Evolutionary conservation across 2,113 vertebrate species (phyloP).

Genomic region (Myrmecophaga tridactyla): DNA sequence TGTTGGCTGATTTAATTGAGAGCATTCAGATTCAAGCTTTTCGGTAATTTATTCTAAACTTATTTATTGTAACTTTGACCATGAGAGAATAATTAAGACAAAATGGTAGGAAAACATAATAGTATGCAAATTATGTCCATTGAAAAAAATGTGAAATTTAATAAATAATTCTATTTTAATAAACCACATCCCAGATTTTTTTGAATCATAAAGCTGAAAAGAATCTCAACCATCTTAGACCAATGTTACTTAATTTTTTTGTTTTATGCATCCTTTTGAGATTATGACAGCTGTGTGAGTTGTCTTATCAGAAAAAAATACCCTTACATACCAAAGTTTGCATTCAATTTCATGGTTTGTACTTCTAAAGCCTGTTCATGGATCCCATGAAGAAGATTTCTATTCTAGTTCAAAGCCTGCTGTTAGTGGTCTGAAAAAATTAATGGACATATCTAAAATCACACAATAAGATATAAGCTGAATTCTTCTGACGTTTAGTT

Average conservation of each 20-base stretch:
- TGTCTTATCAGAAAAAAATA: background rate
- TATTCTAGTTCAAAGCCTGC: background rate
- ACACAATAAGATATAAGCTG: background rate
- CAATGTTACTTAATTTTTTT: background rate
- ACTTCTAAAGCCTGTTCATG: background rate
- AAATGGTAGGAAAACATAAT: background rate
- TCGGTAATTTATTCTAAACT: constrained; percentile 35
- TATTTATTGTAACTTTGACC: constrained; percentile 2
- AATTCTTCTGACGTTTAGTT: background rate
- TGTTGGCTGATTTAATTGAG: background rate
- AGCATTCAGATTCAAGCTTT: constrained; percentile 23
- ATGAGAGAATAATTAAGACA: background rate
- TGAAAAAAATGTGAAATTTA: constrained; percentile 8
- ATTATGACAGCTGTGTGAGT: background rate
- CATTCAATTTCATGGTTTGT: background rate
- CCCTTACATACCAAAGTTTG: background rate
- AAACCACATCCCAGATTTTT: constrained; percentile 4
- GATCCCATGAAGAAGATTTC: background rate
- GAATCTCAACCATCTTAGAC: background rate
- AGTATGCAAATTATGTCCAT: background rate
- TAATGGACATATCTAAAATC: background rate
- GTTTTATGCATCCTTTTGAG: background rate
- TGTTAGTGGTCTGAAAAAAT: background rate
- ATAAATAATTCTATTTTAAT: background rate
- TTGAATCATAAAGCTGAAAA: constrained; percentile 13